These are phyloP conservation scores for Tubulanus polymorphus DNA, from an alignment of 2,888 invertebrate genomes.

Conservation along the genomic window DNA sequence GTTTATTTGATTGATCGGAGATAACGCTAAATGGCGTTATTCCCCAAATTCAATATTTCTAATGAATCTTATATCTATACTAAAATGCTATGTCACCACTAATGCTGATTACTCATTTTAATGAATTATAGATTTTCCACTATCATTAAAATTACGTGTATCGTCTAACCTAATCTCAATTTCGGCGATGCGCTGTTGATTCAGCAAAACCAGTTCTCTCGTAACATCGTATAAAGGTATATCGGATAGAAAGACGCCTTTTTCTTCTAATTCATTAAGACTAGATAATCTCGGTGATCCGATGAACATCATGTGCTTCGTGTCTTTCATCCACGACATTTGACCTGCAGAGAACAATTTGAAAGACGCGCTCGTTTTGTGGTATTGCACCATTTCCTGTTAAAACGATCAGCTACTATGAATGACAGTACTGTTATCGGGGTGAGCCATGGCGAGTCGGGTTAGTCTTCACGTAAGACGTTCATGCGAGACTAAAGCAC, in stretches of 20 bases:
- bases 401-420: too few species aligned
- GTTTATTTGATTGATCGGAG: too few species aligned
- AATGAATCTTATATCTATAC: too few species aligned
- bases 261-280: conserved; percentile 40
- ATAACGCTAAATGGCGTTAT: too few species aligned
- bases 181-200: conserved; percentile 48
- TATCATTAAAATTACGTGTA: too few species aligned
- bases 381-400: background rate
- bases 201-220: conserved; percentile 44
- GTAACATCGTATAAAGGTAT: conserved; percentile 50
- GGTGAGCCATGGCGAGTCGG: too few species aligned
- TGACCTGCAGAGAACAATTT: conserved; percentile 29
- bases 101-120: too few species aligned
- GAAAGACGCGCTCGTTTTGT: background rate
- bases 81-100: too few species aligned
- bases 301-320: conserved; percentile 39
- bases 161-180: conserved; percentile 34
- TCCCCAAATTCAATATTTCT: too few species aligned
- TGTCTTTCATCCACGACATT: conserved; percentile 41
- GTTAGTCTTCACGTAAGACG: too few species aligned
- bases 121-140: too few species aligned
- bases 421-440: background rate
- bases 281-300: conserved; percentile 43
- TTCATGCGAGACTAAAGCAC: too few species aligned
- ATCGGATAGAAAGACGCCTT: conserved; percentile 43